These are phyloP conservation scores for Thumatha senex DNA, from an alignment of 2,888 invertebrate species.

Conservation along the genomic window DNA sequence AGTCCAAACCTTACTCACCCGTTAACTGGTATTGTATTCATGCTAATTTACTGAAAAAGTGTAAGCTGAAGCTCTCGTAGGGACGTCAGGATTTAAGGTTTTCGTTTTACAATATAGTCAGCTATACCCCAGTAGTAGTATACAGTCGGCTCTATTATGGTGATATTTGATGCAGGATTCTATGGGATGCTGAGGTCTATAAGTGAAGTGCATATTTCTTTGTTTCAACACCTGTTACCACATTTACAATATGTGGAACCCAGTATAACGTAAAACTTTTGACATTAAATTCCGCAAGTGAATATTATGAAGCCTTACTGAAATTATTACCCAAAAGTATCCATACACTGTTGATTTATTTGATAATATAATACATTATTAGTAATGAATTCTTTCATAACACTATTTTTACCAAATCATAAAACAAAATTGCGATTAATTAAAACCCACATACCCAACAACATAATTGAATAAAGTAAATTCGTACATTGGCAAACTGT, in stretches of 20 bases:
- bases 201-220: no score
- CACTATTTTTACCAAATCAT: conserved; percentile 12
- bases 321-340: not conserved
- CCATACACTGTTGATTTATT: not conserved
- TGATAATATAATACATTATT: not conserved
- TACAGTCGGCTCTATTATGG: no score
- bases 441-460: conserved; percentile 7
- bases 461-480: not conserved
- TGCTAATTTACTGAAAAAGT: no score
- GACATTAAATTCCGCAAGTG: not conserved
- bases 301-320: not conserved
- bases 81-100: no score
- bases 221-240: not conserved
- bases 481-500: not conserved
- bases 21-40: no score
- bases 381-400: conserved; percentile 10
- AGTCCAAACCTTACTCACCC: no score
- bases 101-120: no score
- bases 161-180: no score
- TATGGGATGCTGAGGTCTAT: no score
- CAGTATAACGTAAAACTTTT: not conserved
- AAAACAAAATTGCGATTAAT: conserved; percentile 18
- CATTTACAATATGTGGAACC: not conserved
- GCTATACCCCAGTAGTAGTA: no score
- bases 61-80: no score